Conservation (phyloP, 2,888 invertebrate genomes). For the Cryptus armator region DNA sequence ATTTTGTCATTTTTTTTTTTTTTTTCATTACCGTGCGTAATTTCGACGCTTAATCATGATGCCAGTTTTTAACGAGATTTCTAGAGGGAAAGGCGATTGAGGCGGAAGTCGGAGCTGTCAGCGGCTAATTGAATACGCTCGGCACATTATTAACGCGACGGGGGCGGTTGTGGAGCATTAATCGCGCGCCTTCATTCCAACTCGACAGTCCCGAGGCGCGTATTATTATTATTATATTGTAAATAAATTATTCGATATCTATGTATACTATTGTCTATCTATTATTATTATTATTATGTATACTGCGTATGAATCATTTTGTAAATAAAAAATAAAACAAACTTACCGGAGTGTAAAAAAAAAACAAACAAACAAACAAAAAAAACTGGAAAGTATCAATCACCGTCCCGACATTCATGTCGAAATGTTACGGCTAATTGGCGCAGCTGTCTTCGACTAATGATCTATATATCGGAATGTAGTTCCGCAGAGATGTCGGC, state of each 20-base stretch:
- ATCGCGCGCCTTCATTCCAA: conserved; percentile 16
- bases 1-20: background rate
- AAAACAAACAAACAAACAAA: conserved; percentile 15
- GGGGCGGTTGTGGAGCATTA: background rate
- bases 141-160: background rate
- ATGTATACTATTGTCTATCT: conserved; percentile 63
- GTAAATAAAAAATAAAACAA: conserved; percentile 72
- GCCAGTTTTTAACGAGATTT: conserved; percentile 57
- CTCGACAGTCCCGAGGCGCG: conserved; percentile 46
- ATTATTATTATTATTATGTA: conserved; percentile 57
- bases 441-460: conserved; percentile 13
- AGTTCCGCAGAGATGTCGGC: conserved; percentile 6
- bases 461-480: conserved; percentile 54
- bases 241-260: conserved; percentile 72
- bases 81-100: conserved; percentile 25
- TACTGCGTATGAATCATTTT: conserved; percentile 66
- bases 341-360: conserved; percentile 1
- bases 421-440: conserved; percentile 38
- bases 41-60: conserved; percentile 48
- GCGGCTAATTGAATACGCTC: conserved; percentile 16
- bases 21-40: conserved; percentile 16
- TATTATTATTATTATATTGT: conserved; percentile 72
- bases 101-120: conserved; percentile 12
- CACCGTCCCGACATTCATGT: conserved; percentile 43
- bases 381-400: conserved; percentile 34